These are phyloP conservation scores for Pecten maximus DNA, from an alignment of 2,888 invertebrate species.

Conservation along the genomic window DNA sequence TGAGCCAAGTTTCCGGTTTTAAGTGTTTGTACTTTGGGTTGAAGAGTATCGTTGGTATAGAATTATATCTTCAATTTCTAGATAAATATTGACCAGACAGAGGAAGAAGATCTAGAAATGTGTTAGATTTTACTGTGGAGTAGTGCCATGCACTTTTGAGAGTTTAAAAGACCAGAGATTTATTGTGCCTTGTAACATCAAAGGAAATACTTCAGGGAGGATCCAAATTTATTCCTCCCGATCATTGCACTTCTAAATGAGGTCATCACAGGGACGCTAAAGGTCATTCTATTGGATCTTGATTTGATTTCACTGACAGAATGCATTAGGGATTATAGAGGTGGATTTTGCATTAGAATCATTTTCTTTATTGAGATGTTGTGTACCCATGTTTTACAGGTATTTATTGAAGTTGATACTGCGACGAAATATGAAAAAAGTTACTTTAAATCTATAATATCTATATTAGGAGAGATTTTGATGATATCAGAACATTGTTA, in stretches of 20 bases:
- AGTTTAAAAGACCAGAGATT: not conserved
- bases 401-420: not conserved
- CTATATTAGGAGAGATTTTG: too few relatives aligned
- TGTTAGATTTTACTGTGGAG: not conserved
- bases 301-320: not conserved
- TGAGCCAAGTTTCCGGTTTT: constrained; percentile 27
- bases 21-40: constrained; percentile 35
- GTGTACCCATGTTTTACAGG: not conserved
- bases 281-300: not conserved
- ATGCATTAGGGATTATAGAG: not conserved
- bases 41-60: constrained; percentile 41
- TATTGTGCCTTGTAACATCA: not conserved
- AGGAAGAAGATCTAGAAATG: not conserved
- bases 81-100: constrained; percentile 34
- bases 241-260: constrained; percentile 6
- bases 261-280: not conserved
- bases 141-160: not conserved
- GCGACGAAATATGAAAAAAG: not conserved
- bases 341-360: not conserved
- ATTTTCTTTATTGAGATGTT: not conserved
- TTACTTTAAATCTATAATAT: too few relatives aligned
- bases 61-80: constrained; percentile 49
- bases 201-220: not conserved
- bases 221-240: not conserved
- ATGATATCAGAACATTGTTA: too few relatives aligned